These are phyloP conservation scores for Galeruca laticollis DNA, from an alignment of 2,888 invertebrate genomes.

Conservation along the genomic window DNA sequence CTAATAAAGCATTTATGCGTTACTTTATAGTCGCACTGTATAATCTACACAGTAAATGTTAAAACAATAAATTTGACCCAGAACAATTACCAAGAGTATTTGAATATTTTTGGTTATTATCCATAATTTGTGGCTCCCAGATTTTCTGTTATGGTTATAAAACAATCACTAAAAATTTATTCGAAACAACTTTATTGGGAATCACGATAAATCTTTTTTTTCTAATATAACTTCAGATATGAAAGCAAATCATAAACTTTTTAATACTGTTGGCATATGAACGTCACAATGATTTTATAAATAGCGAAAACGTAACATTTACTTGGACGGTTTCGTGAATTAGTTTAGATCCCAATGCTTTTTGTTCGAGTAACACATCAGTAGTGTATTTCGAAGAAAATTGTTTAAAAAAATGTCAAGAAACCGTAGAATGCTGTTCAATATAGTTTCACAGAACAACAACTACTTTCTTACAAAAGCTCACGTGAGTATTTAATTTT, in stretches of 20 bases:
- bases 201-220: too few species aligned
- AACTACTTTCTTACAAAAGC: constrained; percentile 45
- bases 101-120: too few species aligned
- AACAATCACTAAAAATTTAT: too few species aligned
- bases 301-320: constrained; percentile 20
- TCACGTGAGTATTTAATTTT: constrained; percentile 40
- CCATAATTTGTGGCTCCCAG: too few species aligned
- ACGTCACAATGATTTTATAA: constrained; percentile 29
- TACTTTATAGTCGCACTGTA: too few species aligned
- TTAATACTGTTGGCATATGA: constrained; percentile 3
- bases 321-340: constrained; percentile 17
- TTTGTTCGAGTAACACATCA: neutral
- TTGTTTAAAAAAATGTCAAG: constrained; percentile 16
- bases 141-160: too few species aligned
- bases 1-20: too few species aligned
- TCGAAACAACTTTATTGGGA: too few species aligned
- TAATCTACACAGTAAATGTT: too few species aligned
- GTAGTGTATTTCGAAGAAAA: constrained; percentile 14
- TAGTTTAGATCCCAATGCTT: constrained; percentile 19
- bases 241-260: neutral
- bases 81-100: too few species aligned
- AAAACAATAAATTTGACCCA: too few species aligned
- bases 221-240: neutral
- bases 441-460: constrained; percentile 40
- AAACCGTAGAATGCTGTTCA: constrained; percentile 38